These are phyloP conservation scores for Malurus leucopterus DNA, from an alignment of 2,797 vertebrate species.

Conservation along the genomic window DNA sequence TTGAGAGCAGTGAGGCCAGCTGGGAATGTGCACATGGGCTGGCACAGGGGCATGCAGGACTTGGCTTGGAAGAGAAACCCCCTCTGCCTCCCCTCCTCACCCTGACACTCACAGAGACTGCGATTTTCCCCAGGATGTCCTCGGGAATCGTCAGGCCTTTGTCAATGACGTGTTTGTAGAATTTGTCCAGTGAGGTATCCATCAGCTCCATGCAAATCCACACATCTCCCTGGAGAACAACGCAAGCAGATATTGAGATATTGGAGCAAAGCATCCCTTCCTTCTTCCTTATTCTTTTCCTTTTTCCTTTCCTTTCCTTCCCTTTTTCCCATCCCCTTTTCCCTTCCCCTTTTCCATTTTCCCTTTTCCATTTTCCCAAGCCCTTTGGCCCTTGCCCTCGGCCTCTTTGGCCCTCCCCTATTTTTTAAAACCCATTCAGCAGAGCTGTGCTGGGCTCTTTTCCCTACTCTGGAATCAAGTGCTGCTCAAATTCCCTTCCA, in stretches of 20 bases:
- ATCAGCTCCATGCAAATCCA: conserved; percentile 99
- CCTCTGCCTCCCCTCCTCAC: not conserved
- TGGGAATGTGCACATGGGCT: not conserved
- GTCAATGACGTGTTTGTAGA: conserved; percentile 96
- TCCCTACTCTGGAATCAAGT: not conserved
- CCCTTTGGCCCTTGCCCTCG: not conserved
- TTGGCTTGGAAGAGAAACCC: not conserved
- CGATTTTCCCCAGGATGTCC: conserved; percentile 97
- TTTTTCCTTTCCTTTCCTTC: fast-evolving
- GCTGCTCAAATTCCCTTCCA: not conserved
- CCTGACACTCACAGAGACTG: conserved; percentile 86
- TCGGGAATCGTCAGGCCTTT: conserved; percentile 92
- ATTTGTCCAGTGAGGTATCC: conserved; percentile 98
- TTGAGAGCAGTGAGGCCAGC: not conserved
- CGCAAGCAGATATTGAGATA: not conserved
- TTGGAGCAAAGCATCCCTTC: not conserved
- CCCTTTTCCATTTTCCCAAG: not conserved
- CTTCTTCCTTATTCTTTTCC: not conserved
- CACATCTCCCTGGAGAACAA: conserved; percentile 85
- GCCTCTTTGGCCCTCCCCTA: not conserved
- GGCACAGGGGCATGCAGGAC: not conserved
- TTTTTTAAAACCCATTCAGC: not conserved
- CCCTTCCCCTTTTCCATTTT: not conserved
- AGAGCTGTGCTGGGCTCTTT: not conserved
- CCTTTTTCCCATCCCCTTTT: not conserved